These are phyloP conservation scores for Epistrophella euchroma DNA, from an alignment of 2,888 invertebrate genomes.

Conservation along the genomic window DNA sequence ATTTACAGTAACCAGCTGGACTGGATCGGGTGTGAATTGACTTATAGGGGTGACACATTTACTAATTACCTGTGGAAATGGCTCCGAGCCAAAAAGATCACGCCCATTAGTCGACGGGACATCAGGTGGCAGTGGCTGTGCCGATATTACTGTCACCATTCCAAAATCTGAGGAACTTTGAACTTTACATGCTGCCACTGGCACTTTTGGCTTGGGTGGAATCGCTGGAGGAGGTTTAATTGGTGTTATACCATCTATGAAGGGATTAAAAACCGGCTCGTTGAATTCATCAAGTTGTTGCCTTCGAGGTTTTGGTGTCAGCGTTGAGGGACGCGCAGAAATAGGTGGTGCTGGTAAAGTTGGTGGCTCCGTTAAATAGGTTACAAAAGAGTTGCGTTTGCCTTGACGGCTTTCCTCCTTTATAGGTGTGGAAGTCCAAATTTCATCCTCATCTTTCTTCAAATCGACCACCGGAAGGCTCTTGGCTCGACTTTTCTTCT, in stretches of 20 bases:
- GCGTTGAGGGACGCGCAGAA: constrained; percentile 50
- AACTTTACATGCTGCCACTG: constrained; percentile 60
- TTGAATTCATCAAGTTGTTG: constrained; percentile 82
- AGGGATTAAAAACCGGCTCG: constrained; percentile 83
- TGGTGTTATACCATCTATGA: constrained; percentile 77
- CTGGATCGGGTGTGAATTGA: constrained; percentile 70
- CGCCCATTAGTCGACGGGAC: constrained; percentile 73
- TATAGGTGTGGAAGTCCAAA: constrained; percentile 83
- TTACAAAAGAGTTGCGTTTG: constrained; percentile 70
- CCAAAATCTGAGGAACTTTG: constrained; percentile 80
- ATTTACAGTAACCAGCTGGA: constrained; percentile 82
- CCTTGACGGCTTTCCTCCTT: constrained; percentile 74
- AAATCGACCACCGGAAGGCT: constrained; percentile 57
- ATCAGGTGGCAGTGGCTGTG: constrained; percentile 39
- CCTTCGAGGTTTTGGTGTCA: constrained; percentile 62
- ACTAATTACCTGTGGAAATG: constrained; percentile 83
- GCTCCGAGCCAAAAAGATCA: constrained; percentile 83
- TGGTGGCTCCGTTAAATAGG: constrained; percentile 77
- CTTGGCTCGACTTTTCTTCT: constrained; percentile 76
- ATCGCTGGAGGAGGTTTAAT: constrained; percentile 56
- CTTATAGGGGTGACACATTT: constrained; percentile 79
- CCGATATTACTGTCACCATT: constrained; percentile 79
- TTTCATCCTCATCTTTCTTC: constrained; percentile 77
- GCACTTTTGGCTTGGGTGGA: constrained; percentile 66
- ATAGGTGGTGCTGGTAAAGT: constrained; percentile 56